Evolutionary conservation across 2,888 invertebrate species (phyloP).

Genomic region (Drosophila tanythrix): DNA sequence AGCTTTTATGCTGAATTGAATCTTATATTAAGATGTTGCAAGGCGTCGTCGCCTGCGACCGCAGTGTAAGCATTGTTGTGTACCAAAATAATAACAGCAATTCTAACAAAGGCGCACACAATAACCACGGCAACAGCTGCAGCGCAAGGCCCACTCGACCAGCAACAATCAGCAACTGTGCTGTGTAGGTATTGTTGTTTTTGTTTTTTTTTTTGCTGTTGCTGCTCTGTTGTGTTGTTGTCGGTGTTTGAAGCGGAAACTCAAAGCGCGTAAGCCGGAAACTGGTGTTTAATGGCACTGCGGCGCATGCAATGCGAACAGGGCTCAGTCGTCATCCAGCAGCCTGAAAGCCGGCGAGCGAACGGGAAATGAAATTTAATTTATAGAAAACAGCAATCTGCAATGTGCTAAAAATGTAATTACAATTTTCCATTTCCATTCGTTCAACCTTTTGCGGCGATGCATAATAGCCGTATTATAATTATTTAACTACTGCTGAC

Average conservation of each 20-base stretch:
- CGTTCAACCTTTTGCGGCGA: constrained; percentile 49
- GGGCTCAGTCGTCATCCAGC: constrained; percentile 35
- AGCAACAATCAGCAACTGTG: constrained; percentile 63
- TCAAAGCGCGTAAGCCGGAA: constrained; percentile 80
- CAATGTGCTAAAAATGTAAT: constrained; percentile 77
- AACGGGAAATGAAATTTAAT: constrained; percentile 78
- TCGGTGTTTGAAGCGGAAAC: constrained; percentile 75
- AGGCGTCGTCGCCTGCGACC: constrained; percentile 50
- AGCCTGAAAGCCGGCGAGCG: constrained; percentile 16
- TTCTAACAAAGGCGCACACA: constrained; percentile 70
- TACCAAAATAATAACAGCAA: constrained; percentile 72
- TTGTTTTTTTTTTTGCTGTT: constrained; percentile 46
- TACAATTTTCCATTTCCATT: constrained; percentile 75
- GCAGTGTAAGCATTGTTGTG: constrained; percentile 51
- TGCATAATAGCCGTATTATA: constrained; percentile 57
- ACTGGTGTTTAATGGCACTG: constrained; percentile 77
- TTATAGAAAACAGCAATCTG: constrained; percentile 74
- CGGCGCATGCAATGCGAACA: constrained; percentile 66
- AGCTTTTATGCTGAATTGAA: constrained; percentile 70
- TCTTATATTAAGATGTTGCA: constrained; percentile 79
- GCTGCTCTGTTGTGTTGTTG: constrained; percentile 40
- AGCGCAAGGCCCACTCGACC: constrained; percentile 63
- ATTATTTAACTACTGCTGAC: constrained; percentile 62
- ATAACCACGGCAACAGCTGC: constrained; percentile 76
- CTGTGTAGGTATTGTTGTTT: constrained; percentile 19